Percentiles rank a stretch among this genome's conserved stretches.
Conservation (phyloP, 2,113 vertebrate genomes). For the Pogona vitticeps region DNA sequence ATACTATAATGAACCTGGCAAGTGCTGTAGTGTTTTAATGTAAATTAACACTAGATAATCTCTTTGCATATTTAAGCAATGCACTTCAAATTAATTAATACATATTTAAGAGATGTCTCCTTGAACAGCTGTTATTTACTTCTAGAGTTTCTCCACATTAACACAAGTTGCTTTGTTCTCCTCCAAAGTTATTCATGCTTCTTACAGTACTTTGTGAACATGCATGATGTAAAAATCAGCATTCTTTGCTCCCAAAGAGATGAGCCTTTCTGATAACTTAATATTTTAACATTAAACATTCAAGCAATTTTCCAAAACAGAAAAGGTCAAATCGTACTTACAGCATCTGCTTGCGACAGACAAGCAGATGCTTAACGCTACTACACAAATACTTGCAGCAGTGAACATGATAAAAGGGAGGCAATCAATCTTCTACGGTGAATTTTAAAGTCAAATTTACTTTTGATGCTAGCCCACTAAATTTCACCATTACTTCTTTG, state of each 20-base stretch:
- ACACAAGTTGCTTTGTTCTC: slow-evolving; percentile 67
- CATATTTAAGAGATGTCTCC: slow-evolving; percentile 72
- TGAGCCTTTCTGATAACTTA: slow-evolving; percentile 69
- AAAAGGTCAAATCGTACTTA: slow-evolving; percentile 69
- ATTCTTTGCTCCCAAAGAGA: slow-evolving; percentile 61
- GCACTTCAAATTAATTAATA: slow-evolving; percentile 76
- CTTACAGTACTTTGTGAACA: slow-evolving; percentile 59
- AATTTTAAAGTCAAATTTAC: slow-evolving; percentile 50
- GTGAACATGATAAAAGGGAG: slow-evolving; percentile 50
- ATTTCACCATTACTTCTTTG: slow-evolving; percentile 19
- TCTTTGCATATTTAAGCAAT: slow-evolving; percentile 73
- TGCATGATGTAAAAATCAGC: slow-evolving; percentile 58
- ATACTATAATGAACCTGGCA: slow-evolving; percentile 65
- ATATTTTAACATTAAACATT: slow-evolving; percentile 71
- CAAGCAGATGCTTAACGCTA: slow-evolving; percentile 69
- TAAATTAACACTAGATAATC: slow-evolving; percentile 73
- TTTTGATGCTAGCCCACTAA: slow-evolving; percentile 9
- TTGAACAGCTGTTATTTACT: slow-evolving; percentile 77
- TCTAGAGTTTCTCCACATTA: slow-evolving; percentile 73
- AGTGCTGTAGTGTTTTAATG: slow-evolving; percentile 69
- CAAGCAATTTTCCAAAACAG: slow-evolving; percentile 64
- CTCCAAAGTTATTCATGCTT: slow-evolving; percentile 64
- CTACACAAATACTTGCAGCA: slow-evolving; percentile 60
- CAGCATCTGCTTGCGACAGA: slow-evolving; percentile 65
- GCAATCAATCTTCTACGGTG: slow-evolving; percentile 47